Evolutionary conservation across 2,113 vertebrate species (phyloP).

Genomic region (Cephalopterus ornatus): DNA sequence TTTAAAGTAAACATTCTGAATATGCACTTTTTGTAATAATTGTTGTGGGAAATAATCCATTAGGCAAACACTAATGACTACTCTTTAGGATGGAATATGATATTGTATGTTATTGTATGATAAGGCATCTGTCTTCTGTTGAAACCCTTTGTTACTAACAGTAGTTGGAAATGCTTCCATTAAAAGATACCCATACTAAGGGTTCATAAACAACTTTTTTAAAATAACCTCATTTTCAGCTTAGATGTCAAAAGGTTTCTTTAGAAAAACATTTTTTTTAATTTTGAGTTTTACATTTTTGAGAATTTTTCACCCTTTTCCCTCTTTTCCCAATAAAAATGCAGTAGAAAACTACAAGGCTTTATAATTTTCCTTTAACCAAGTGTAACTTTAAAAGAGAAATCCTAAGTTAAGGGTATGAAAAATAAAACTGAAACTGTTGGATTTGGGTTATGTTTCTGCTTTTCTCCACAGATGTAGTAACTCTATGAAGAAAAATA

Average conservation of each 20-base stretch:
- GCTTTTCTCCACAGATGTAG: accelerated
- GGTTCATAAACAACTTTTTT: background rate
- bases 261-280: background rate
- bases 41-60: background rate
- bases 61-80: background rate
- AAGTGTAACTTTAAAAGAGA: background rate
- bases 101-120: background rate
- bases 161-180: background rate
- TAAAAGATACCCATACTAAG: background rate
- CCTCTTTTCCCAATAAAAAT: background rate
- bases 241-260: background rate
- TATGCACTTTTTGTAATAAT: background rate
- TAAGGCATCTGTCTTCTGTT: background rate
- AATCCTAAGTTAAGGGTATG: background rate
- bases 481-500: background rate
- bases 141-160: background rate
- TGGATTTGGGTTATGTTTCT: accelerated
- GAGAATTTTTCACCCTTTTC: background rate
- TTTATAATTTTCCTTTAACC: background rate
- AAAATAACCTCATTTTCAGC: background rate
- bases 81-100: background rate
- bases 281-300: background rate
- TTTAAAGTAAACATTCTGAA: background rate
- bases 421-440: background rate
- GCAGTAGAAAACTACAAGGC: background rate